Evolutionary conservation across 2,113 vertebrate genomes (phyloP), one percentile per base, ranked within the genome.

Genomic region (Phaethornis superciliosus): DNA sequence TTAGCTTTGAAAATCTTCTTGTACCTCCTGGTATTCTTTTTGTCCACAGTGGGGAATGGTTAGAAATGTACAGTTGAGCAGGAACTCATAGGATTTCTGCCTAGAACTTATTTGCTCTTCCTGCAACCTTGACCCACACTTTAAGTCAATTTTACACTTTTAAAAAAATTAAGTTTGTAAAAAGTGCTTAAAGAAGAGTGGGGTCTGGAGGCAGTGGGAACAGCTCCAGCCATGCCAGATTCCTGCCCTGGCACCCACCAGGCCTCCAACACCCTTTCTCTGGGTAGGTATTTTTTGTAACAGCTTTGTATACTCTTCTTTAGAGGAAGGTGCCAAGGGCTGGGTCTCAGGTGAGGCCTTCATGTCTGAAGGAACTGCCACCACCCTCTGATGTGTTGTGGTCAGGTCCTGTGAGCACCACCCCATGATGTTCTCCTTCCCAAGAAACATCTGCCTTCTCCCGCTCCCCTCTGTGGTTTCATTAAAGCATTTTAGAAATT

Each of bases 401-500:
- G 49, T 37, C 0, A 0, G 27, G 54, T 69, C 18, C 68, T 9
- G 37, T 1, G 1, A 94, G 56, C 52, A 79, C 24, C 0, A 1
- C 12, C 2, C 7, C 4, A 9, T 81, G 56, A 78, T 44, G 18
- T 27, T 79, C 44, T 79, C 68, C 82, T 76, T 85, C 44, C 62
- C 8, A 1, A 89, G 54, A 89, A 94, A 65, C 37, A 70, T 16
- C 63, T 89, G 84, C 63, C 33, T 85, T 80, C 59, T 76, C 59
- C 47, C 7, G 1, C 78, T 90, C 40, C 33, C 15, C 46, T 68
- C 52, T 81, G 86, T 60, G 83, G 65, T 81, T 93, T 93, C 63
- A 95, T 94, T 88, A 89, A 86, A 94, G 69, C 44, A 54, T 56
- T 68, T 86, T 21, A 75, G 83, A 65, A 52, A 78, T 75, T 86